Evolutionary conservation across 2,113 vertebrate species (phyloP), one percentile per base, ranked within the genome.

Genomic region (Jaculus jaculus): DNA sequence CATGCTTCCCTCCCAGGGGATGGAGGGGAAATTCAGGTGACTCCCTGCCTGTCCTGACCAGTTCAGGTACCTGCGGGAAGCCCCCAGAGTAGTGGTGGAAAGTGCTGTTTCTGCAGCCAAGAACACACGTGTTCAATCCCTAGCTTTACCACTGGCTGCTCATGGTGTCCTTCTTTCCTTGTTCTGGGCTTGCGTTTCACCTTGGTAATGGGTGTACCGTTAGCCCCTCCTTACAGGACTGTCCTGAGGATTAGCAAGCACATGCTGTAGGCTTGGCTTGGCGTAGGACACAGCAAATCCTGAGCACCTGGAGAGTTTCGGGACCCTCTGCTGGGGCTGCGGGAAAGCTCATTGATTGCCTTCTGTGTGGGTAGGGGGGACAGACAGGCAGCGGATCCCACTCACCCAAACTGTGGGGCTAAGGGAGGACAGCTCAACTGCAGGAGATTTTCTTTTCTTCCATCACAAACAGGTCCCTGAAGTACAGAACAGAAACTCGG

Each of bases 401-500:
- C 37, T 68, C 89, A 89, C 74, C 54, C 63, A 58, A 68, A 34
- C 32, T 18, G 4, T 37, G n/a, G 32, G 24, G 4, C 51, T 1
- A 69, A 75, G 34, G 71, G 18, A 75, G 23, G 63, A 18, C 42
- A 58, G 39, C 24, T 89, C 8, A 51, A 51, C 68, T 1, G 18
- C 6, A 13, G 81, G 26, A 60, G 78, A 20, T n/a, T 78, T 81
- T 12, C 15, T 84, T 84, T 79, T 65, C 94, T 90, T 91, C 87
- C 73, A 79, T 84, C 61, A 85, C 92, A 94, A 96, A 92, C 90
- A 98, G 87, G 90, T 93, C 95, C 87, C 86, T 37, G 74, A 91
- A 90, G 96, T 85, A 68, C 75, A 91, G 94, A 95, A 54, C 87
- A 96, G 95, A 96, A 93, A 96, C 93, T 95, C 92, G 4, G 96